Conservation (phyloP, 2,113 vertebrate genomes). For the Panthera tigris region DNA sequence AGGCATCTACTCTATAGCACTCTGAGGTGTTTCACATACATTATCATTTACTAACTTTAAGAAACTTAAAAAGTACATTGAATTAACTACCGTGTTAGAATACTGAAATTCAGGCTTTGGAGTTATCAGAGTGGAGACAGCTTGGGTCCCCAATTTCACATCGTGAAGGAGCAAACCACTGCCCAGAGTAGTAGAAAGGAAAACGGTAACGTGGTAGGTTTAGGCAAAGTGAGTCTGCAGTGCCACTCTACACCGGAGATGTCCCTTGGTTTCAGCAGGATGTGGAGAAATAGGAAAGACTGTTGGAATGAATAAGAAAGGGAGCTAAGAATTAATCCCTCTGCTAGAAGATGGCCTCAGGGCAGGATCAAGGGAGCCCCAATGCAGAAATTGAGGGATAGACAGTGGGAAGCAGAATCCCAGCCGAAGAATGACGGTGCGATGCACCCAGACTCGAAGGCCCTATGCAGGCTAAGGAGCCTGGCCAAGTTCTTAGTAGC, state of each 20-base stretch:
- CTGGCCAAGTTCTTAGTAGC: background rate
- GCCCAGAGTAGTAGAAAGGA: background rate
- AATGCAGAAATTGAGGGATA: fast-evolving
- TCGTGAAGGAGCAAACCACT: background rate
- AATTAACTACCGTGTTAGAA: background rate
- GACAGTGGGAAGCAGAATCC: background rate
- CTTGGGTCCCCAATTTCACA: background rate
- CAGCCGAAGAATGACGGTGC: background rate
- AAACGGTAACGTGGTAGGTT: background rate
- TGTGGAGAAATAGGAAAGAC: background rate
- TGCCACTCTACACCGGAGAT: fast-evolving
- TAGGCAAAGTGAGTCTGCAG: background rate
- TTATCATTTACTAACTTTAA: background rate
- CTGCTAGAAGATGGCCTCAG: background rate
- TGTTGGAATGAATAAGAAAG: background rate
- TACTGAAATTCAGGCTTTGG: background rate
- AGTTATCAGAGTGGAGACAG: background rate
- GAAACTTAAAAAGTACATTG: background rate
- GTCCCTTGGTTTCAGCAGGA: background rate
- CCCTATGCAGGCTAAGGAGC: background rate
- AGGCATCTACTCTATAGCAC: background rate
- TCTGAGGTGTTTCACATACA: background rate
- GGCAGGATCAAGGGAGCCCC: background rate
- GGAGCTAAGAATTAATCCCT: background rate
- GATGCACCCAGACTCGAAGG: background rate